Conservation (phyloP, 2,888 invertebrate genomes). For the Pammene aurita region DNA sequence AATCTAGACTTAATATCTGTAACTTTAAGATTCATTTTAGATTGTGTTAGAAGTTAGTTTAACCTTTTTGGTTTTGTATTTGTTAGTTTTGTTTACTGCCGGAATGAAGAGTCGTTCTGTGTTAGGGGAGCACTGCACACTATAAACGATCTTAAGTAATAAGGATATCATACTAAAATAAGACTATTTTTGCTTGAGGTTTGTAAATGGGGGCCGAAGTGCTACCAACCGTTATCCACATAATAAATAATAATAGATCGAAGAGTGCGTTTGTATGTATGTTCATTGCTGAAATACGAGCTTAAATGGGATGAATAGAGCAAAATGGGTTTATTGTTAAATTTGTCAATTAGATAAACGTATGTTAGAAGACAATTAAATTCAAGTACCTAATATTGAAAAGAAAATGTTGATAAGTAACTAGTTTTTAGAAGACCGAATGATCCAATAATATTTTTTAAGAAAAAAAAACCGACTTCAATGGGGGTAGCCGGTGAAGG, state of each 20-base stretch:
- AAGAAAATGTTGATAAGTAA: too few species aligned
- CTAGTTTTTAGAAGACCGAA: too few species aligned
- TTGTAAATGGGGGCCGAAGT: constrained; percentile 19
- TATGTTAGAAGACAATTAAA: neutral
- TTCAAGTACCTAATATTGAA: too few species aligned
- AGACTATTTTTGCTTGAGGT: neutral
- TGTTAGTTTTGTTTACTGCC: constrained; percentile 24
- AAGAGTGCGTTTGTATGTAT: constrained; percentile 24
- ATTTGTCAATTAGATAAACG: neutral
- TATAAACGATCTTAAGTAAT: neutral
- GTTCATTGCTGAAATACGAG: constrained; percentile 22
- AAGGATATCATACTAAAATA: neutral
- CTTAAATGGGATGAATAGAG: neutral
- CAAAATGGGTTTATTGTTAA: too few species aligned
- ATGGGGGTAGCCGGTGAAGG: too few species aligned
- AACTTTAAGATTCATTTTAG: constrained; percentile 8
- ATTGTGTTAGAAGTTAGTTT: neutral
- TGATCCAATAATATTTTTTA: too few species aligned
- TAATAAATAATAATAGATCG: constrained; percentile 26
- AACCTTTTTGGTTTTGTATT: neutral
- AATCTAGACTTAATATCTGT: neutral
- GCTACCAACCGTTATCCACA: constrained; percentile 19
- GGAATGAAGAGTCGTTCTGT: constrained; percentile 12
- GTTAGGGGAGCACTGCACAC: constrained; percentile 7
- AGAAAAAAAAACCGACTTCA: too few species aligned